Percentiles rank a stretch among this genome's conserved stretches.
phyloP scores from a whole-genome alignment of 2,113 vertebrate genomes.

The Callaeas wilsoni region DNA sequence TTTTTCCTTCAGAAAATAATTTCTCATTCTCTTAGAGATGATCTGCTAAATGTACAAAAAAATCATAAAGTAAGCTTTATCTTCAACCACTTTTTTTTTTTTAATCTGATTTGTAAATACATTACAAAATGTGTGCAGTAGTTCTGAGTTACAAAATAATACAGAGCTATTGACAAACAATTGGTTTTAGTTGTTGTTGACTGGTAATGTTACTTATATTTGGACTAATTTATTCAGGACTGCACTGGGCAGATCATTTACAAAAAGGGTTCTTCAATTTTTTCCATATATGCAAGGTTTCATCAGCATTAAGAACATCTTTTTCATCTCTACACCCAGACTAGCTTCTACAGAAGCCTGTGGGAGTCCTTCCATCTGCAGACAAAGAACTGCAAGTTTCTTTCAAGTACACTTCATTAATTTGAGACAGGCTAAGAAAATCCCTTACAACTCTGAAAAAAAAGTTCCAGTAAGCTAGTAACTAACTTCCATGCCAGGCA shows the following conservation, averaged over 20 bases:
- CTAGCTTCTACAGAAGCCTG: not conserved
- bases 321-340: not conserved
- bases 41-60: not conserved
- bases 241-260: not conserved
- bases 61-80: not conserved
- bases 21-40: not conserved
- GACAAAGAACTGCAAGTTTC: not conserved
- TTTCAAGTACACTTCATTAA: not conserved
- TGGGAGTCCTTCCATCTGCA: not conserved
- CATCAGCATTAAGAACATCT: not conserved
- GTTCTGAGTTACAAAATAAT: not conserved
- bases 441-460: not conserved
- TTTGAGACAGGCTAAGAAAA: conserved; percentile 45
- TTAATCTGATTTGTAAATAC: not conserved
- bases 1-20: not conserved
- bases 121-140: not conserved
- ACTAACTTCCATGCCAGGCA: not conserved
- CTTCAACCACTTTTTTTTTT: not conserved
- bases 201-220: not conserved
- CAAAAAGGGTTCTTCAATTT: not conserved
- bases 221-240: conserved; percentile 26
- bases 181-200: not conserved
- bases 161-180: not conserved
- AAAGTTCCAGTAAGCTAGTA: not conserved
- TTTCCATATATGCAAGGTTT: not conserved